These are phyloP conservation scores for Leptopilina myrica DNA, from an alignment of 2,888 invertebrate genomes.

Conservation along the genomic window DNA sequence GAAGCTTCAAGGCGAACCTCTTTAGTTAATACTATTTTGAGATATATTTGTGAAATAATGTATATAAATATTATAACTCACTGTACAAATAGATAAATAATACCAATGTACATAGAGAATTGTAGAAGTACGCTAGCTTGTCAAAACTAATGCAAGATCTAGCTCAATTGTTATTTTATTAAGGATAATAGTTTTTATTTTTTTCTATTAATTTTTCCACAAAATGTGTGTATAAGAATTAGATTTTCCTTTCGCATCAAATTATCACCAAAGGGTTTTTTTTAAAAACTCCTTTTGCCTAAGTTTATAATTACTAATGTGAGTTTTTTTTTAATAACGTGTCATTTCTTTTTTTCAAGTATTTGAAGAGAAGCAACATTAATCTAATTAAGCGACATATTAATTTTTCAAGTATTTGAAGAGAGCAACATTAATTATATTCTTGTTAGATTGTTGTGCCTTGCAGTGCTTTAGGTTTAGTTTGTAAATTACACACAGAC, in stretches of 20 bases:
- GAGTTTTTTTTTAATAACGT: not conserved
- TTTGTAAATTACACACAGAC: conserved; percentile 26
- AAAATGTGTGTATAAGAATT: not conserved
- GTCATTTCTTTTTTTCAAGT: conserved; percentile 11
- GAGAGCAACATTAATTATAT: not conserved
- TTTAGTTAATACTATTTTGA: conserved; percentile 10
- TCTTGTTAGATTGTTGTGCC: conserved; percentile 35
- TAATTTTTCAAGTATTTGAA: not conserved
- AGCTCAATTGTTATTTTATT: conserved; percentile 15
- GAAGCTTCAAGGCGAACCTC: conserved; percentile 21
- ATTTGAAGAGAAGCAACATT: too few species aligned
- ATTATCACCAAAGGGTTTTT: conserved; percentile 11
- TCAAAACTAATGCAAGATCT: conserved; percentile 26
- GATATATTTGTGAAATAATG: conserved; percentile 31
- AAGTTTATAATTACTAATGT: conserved; percentile 5
- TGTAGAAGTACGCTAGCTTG: conserved; percentile 19
- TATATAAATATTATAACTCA: conserved; percentile 23
- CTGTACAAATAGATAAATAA: conserved; percentile 30
- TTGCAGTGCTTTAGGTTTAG: conserved; percentile 36
- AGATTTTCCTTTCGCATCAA: not conserved
- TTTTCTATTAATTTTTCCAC: not conserved
- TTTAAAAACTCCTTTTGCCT: not conserved
- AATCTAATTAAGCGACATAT: too few species aligned
- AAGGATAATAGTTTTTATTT: not conserved
- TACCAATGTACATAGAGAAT: conserved; percentile 23